Conservation (phyloP, 1,140 invertebrate genomes). For the Trichonephila inaurata region DNA sequence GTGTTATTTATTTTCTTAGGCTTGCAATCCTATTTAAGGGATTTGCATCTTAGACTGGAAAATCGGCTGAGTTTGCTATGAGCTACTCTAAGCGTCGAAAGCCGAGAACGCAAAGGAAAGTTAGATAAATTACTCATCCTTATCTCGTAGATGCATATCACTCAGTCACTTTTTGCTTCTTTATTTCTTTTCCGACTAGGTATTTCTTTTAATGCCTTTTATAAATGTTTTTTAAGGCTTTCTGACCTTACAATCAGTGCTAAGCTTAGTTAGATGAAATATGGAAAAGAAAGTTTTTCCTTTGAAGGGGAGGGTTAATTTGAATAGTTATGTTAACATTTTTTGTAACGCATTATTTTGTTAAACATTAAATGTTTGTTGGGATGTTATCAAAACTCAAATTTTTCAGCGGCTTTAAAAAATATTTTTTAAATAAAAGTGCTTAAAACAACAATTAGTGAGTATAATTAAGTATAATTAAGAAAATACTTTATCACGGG, state of each 20-base stretch:
- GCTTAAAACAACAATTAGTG: no score
- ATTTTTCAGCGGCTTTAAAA: no score
- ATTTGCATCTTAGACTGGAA: slow-evolving; percentile 52
- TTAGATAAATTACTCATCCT: slow-evolving; percentile 63
- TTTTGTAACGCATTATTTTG: no score
- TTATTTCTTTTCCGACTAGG: neutral
- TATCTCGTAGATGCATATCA: slow-evolving; percentile 42
- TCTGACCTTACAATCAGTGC: neutral
- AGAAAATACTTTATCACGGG: no score
- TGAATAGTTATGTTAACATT: no score
- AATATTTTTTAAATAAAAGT: no score
- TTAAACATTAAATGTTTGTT: no score
- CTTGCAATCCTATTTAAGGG: slow-evolving; percentile 43
- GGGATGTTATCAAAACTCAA: no score
- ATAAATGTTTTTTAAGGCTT: neutral
- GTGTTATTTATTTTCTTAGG: slow-evolving; percentile 51
- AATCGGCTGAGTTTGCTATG: slow-evolving; percentile 30
- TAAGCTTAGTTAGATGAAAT: neutral
- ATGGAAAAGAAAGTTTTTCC: no score
- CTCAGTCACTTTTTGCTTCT: neutral
- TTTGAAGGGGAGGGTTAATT: no score
- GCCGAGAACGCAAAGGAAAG: slow-evolving; percentile 27
- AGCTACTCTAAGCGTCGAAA: neutral
- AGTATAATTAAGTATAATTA: no score
- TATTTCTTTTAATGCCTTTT: slow-evolving; percentile 17